Base-by-base conservation (phyloP, 1,140 invertebrate genomes). In the Pantala flavescens region DNA sequence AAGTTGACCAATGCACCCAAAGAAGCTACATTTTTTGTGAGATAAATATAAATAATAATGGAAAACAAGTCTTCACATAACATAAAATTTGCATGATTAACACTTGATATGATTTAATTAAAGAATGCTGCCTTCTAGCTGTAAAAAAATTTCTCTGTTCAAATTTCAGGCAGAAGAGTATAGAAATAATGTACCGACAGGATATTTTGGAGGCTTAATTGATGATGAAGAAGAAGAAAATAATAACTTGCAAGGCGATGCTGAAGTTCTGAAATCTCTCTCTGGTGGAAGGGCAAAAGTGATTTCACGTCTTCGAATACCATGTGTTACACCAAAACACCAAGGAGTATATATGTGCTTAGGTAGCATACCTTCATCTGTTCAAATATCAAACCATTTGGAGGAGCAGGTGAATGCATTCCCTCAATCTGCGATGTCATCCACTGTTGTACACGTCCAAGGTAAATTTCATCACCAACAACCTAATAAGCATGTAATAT, bases 311-410 rank as follows among this genome's bases (percentile, higher is more conserved):
- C 85, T 93, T 24, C 86, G 90, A 14, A 82, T 92, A 73, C 86
- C 87, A 73, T 87, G 88, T 74, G 82, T 88, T 3, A 79, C 84
- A 19, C 84, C 86, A 19, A 82, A 85, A 3, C 87, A 90, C 76
- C 82, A 85, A 75, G 88, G 87, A 24, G 81, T 84, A 9, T 93
- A 90, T 81, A 90, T 89, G 14, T 95, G 93, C 78, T 85, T 91
- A 0, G 92, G 89, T 0, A 63, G 12, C 14, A 63, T 63, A 63
- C 49, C 49, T 5, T 3, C 49, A 1, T 63, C 49, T 19, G 14
- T 21, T 19, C 16, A 16, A 14, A 63, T 21, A 3, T 16, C 49
- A 63, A 63, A 21, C 49, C 14, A 21, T 12, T 21, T 19, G 49
- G 49, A 63, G 5, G 49, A 63, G 16, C 49, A 63, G 12, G 14